Percentiles rank a stretch among this genome's conserved stretches.
Evolutionary conservation across 2,888 invertebrate genomes (phyloP).

Genomic region (Polylopha cassiicola): DNA sequence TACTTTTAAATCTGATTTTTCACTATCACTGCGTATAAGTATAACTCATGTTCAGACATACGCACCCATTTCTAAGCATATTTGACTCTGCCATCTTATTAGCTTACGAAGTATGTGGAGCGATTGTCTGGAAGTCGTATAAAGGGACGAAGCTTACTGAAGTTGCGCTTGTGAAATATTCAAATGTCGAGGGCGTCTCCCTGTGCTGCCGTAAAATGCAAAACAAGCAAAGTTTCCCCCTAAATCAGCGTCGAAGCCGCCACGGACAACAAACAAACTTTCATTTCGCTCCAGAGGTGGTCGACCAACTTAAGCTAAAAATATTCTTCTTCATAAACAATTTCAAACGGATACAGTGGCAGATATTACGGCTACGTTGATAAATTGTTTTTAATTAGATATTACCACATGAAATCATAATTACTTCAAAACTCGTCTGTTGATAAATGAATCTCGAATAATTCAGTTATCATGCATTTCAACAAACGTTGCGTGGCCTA

Average conservation of each 20-base stretch:
- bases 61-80: too few relatives aligned
- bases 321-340: slow-evolving; percentile 8
- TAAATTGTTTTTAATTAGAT: too few relatives aligned
- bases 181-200: slow-evolving; percentile 66
- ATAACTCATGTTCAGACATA: too few relatives aligned
- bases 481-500: slow-evolving; percentile 9
- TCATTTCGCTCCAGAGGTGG: slow-evolving; percentile 45
- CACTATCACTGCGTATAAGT: too few relatives aligned
- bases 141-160: slow-evolving; percentile 59
- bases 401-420: background rate
- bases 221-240: slow-evolving; percentile 70
- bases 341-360: background rate
- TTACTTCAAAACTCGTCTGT: background rate
- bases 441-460: slow-evolving; percentile 4
- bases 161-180: slow-evolving; percentile 68
- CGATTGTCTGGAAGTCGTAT: slow-evolving; percentile 47
- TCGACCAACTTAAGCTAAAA: slow-evolving; percentile 32
- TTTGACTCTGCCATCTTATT: too few relatives aligned
- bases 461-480: slow-evolving; percentile 6
- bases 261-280: slow-evolving; percentile 63
- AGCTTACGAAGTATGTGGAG: slow-evolving; percentile 39
- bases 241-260: slow-evolving; percentile 60
- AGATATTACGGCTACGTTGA: background rate
- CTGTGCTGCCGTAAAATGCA: slow-evolving; percentile 62
- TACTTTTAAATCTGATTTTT: too few relatives aligned